Evolutionary conservation across 2,888 invertebrate species (phyloP).

Genomic region (Caenorhabditis japonica): DNA sequence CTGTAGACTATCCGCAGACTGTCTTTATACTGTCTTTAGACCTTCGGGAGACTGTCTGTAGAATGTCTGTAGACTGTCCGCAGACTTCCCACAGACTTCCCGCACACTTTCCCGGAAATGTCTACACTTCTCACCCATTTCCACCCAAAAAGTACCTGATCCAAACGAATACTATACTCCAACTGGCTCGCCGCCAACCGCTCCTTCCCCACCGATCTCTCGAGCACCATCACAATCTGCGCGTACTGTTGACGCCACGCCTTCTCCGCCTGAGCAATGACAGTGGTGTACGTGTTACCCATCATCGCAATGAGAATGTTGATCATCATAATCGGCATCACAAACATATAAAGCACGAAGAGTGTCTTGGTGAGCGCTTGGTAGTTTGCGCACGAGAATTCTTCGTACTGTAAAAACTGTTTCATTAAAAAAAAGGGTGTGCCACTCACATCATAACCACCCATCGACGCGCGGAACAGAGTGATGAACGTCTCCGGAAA

Average conservation of each 20-base stretch:
- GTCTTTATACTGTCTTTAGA: too few relatives aligned
- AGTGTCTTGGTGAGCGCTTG: slow-evolving; percentile 92
- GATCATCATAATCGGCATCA: slow-evolving; percentile 93
- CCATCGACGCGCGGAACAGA: slow-evolving; percentile 94
- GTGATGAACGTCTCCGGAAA: slow-evolving; percentile 97
- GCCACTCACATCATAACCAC: slow-evolving; percentile 92
- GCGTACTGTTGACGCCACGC: slow-evolving; percentile 99
- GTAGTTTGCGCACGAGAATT: slow-evolving; percentile 90
- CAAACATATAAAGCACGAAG: slow-evolving; percentile 97
- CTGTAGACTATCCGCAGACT: too few relatives aligned
- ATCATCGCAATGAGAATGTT: slow-evolving; percentile 99
- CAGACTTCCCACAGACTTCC: too few relatives aligned
- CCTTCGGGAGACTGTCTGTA: too few relatives aligned
- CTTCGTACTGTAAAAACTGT: slow-evolving; percentile 92
- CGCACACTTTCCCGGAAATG: too few relatives aligned
- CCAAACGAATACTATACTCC: slow-evolving; percentile 87
- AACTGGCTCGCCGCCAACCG: slow-evolving; percentile 92
- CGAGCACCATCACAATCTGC: slow-evolving; percentile 95
- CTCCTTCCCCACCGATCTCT: slow-evolving; percentile 90
- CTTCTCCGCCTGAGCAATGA: slow-evolving; percentile 97
- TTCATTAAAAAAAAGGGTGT: not conserved
- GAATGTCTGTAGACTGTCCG: too few relatives aligned
- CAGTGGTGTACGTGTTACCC: slow-evolving; percentile 98
- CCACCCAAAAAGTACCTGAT: slow-evolving; percentile 77
- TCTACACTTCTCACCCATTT: too few relatives aligned